phyloP scores from a whole-genome alignment of 2,888 invertebrate genomes.

The Yponomeuta evonymella region DNA sequence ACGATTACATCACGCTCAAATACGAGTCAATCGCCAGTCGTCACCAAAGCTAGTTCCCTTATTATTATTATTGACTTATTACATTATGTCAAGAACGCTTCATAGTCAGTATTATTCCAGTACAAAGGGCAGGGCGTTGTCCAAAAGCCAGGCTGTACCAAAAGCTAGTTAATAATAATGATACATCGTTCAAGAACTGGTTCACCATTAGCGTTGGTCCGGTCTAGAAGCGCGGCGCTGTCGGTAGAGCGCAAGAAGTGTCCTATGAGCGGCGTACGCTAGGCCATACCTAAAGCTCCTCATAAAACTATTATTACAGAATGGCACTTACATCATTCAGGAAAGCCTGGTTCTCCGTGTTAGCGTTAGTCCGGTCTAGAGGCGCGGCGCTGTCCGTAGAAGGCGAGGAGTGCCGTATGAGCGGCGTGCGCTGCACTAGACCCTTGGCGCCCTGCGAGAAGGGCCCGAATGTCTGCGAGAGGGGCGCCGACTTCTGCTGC shows the following conservation, averaged over 20 bases:
- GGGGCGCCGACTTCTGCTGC: slow-evolving; percentile 1
- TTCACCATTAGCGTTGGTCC: slow-evolving; percentile 90
- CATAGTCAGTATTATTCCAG: too few relatives aligned
- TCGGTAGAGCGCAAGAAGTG: slow-evolving; percentile 83
- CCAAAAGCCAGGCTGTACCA: too few relatives aligned
- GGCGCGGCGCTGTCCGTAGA: slow-evolving; percentile 81
- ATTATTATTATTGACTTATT: too few relatives aligned
- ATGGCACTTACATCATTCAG: slow-evolving; percentile 85
- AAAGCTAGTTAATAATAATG: too few relatives aligned
- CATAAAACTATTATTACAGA: too few relatives aligned
- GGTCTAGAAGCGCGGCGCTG: slow-evolving; percentile 81
- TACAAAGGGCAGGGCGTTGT: too few relatives aligned
- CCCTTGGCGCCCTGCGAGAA: slow-evolving; percentile 84
- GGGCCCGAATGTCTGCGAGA: slow-evolving; percentile 46
- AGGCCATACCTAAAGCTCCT: slow-evolving; percentile 80
- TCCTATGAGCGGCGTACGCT: slow-evolving; percentile 91
- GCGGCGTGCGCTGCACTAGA: slow-evolving; percentile 90
- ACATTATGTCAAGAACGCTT: too few relatives aligned
- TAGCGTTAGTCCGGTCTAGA: slow-evolving; percentile 83
- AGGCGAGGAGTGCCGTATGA: slow-evolving; percentile 88
- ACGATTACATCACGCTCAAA: too few relatives aligned
- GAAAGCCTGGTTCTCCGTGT: slow-evolving; percentile 94
- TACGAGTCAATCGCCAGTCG: too few relatives aligned
- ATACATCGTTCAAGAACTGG: slow-evolving; percentile 94
- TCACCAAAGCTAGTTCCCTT: too few relatives aligned